Evolutionary conservation across 2,888 invertebrate genomes (phyloP).

Genomic region (Tenthredo livida): DNA sequence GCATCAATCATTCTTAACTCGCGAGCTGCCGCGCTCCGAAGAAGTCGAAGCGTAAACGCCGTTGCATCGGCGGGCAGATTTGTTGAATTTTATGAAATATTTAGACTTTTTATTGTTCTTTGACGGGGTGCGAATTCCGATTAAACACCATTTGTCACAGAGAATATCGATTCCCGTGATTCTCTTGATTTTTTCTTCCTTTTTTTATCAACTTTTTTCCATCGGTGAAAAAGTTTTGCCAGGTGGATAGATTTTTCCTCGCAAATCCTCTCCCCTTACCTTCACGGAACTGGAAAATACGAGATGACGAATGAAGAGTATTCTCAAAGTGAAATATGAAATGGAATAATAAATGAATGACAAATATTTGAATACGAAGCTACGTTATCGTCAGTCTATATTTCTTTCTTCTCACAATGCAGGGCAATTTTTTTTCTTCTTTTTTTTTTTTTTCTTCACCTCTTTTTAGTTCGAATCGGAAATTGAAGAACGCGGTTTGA

Average conservation of each 20-base stretch:
- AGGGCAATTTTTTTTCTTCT: neutral
- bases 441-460: no score
- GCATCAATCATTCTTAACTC: conserved; percentile 48
- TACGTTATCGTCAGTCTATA: neutral
- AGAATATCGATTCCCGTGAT: neutral
- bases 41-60: neutral
- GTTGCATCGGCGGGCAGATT: conserved; percentile 1
- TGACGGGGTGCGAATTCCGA: neutral
- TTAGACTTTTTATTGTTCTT: neutral
- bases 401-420: neutral
- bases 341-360: neutral
- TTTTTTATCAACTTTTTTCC: no score
- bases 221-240: neutral
- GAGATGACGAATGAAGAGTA: conserved; percentile 24
- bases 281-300: neutral
- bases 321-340: conserved; percentile 25
- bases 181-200: neutral
- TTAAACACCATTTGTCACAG: neutral
- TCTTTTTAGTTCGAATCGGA: neutral
- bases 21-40: neutral
- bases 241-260: neutral
- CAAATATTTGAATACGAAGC: conserved; percentile 1
- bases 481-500: conserved; percentile 13
- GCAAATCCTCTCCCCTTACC: neutral
- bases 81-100: neutral